Conservation (phyloP, 2,113 vertebrate species). For the Istiophorus platypterus region DNA sequence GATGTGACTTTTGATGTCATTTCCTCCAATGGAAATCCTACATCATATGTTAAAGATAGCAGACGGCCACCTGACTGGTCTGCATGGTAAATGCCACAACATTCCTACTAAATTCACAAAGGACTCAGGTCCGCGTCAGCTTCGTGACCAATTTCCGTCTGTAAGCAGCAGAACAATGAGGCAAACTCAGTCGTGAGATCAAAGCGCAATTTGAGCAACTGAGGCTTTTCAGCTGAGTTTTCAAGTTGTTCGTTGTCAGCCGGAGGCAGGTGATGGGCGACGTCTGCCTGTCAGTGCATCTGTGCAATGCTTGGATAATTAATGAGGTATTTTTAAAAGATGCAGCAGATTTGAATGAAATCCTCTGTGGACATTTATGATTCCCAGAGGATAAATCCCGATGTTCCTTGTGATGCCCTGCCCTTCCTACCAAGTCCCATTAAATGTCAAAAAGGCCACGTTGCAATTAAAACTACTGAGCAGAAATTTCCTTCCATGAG, state of each 20-base stretch:
- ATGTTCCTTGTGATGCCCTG: too few relatives aligned
- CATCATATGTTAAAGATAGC: conserved; percentile 27
- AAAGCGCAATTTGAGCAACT: background rate
- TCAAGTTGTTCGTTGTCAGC: background rate
- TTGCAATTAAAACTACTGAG: too few relatives aligned
- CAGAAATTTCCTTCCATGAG: too few relatives aligned
- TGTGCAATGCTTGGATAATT: too few relatives aligned
- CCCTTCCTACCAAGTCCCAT: too few relatives aligned
- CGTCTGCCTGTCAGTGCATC: background rate
- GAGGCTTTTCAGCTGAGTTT: background rate
- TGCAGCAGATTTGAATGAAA: too few relatives aligned
- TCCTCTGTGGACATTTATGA: too few relatives aligned
- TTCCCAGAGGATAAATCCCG: too few relatives aligned
- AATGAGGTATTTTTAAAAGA: too few relatives aligned
- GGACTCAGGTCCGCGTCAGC: background rate
- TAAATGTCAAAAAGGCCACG: too few relatives aligned
- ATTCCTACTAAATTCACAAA: background rate
- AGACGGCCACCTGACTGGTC: conserved; percentile 24
- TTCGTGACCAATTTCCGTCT: conserved; percentile 50
- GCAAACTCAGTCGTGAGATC: conserved; percentile 28
- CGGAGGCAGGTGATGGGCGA: background rate
- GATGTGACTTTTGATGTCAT: conserved; percentile 28
- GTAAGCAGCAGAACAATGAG: conserved; percentile 32
- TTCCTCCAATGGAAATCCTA: background rate
- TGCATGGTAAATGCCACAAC: conserved; percentile 12